Conservation (phyloP, 2,888 invertebrate genomes). For the Lypha dubia region DNA sequence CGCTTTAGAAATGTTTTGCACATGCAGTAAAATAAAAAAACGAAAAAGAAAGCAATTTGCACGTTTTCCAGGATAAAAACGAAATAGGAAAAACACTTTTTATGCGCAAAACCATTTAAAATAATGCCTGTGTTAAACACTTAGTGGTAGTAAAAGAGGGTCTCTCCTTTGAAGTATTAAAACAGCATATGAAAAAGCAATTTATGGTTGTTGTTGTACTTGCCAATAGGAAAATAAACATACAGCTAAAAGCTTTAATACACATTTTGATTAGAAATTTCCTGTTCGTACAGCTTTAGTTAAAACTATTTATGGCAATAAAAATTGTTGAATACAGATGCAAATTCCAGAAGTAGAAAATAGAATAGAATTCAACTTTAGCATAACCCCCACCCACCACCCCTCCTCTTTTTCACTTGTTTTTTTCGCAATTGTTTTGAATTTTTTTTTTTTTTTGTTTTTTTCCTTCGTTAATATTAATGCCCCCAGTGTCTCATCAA, state of each 20-base stretch:
- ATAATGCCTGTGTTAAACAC: constrained; percentile 62
- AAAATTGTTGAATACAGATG: no score
- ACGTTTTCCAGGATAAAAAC: constrained; percentile 48
- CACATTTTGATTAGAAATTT: neutral
- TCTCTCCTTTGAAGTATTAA: neutral
- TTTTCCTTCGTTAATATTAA: neutral
- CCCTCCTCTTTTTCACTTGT: neutral
- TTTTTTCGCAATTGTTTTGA: neutral
- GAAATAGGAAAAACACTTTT: constrained; percentile 21
- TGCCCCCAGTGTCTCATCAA: constrained; percentile 22
- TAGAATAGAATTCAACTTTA: no score
- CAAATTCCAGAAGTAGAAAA: no score
- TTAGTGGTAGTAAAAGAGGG: no score
- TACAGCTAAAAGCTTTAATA: no score
- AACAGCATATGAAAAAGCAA: constrained; percentile 5
- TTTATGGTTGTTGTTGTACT: neutral
- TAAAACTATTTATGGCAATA: neutral
- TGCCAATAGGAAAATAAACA: neutral
- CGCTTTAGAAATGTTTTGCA: constrained; percentile 32
- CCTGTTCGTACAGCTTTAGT: no score
- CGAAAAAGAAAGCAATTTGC: constrained; percentile 62
- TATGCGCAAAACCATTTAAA: constrained; percentile 57
- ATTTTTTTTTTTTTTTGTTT: neutral
- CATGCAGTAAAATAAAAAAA: constrained; percentile 50
- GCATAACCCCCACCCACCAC: no score